A percentile compares a stretch with the other conserved stretches of the same genome.
phyloP scores from a whole-genome alignment of 2,888 invertebrate species.

The Heliconius aoede region DNA sequence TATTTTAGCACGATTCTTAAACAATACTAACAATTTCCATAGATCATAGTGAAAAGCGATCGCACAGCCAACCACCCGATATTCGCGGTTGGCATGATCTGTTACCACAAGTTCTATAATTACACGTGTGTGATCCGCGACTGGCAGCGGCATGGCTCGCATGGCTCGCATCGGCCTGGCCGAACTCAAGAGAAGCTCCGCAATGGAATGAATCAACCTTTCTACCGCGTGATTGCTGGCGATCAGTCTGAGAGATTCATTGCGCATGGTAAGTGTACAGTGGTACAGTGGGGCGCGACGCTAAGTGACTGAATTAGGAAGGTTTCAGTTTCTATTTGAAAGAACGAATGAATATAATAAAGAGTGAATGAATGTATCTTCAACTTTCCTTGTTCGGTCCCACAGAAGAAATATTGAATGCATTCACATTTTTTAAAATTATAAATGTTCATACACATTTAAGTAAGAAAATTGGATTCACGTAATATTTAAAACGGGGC shows the following conservation, averaged over 20 bases:
- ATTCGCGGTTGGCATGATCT: conserved; percentile 88
- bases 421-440: too few species aligned
- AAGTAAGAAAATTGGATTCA: too few species aligned
- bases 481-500: too few species aligned
- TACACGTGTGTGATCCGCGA: conserved; percentile 88
- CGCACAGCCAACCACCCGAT: conserved; percentile 57
- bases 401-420: too few species aligned
- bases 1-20: not conserved
- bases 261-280: conserved; percentile 87
- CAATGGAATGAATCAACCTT: conserved; percentile 85
- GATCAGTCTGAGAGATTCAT: conserved; percentile 88
- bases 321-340: too few species aligned
- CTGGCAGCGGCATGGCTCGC: conserved; percentile 88
- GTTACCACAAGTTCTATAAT: conserved; percentile 85
- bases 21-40: not conserved
- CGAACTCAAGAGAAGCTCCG: conserved; percentile 64
- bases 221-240: conserved; percentile 87
- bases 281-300: too few species aligned
- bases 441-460: too few species aligned
- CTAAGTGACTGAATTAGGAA: too few species aligned
- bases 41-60: conserved; percentile 54
- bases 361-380: too few species aligned
- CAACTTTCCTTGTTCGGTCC: too few species aligned
- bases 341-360: too few species aligned
- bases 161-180: conserved; percentile 71